A percentile compares a stretch with the other conserved stretches of the same genome.
Evolutionary conservation across 2,888 invertebrate genomes (phyloP).

Genomic region (Drosophila picticornis): DNA sequence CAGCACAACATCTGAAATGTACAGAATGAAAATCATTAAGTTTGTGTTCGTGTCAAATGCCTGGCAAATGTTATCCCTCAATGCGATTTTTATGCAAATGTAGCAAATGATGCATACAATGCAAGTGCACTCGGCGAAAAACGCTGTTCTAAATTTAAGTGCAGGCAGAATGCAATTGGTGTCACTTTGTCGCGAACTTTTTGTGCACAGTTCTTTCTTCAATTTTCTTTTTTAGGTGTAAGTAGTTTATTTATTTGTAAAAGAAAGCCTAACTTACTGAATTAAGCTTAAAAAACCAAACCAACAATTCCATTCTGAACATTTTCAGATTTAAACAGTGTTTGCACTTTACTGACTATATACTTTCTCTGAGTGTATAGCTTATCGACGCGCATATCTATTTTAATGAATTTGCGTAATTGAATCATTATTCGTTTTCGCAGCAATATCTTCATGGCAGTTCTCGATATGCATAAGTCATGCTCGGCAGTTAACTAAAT

Average conservation of each 20-base stretch:
- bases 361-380: background rate
- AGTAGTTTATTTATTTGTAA: too few relatives aligned
- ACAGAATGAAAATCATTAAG: conserved; percentile 45
- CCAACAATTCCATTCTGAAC: background rate
- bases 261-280: too few relatives aligned
- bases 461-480: conserved; percentile 57
- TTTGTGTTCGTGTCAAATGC: conserved; percentile 56
- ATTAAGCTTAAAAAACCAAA: too few relatives aligned
- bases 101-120: conserved; percentile 35
- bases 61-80: conserved; percentile 31
- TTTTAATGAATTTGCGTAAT: conserved; percentile 75
- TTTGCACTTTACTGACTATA: background rate
- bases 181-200: background rate
- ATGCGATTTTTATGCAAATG: conserved; percentile 65
- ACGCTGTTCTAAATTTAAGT: background rate
- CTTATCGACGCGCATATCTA: conserved; percentile 68
- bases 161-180: background rate
- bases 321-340: background rate
- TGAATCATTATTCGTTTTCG: conserved; percentile 66
- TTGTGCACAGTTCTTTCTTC: background rate
- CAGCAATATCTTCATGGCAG: conserved; percentile 33
- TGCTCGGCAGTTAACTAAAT: conserved; percentile 37
- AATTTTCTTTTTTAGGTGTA: background rate
- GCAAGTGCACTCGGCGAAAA: conserved; percentile 12
- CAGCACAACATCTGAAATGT: conserved; percentile 74